Percentiles rank a stretch among this genome's conserved stretches.
phyloP scores from a whole-genome alignment of 2,113 vertebrate genomes.

The Myodes glareolus region DNA sequence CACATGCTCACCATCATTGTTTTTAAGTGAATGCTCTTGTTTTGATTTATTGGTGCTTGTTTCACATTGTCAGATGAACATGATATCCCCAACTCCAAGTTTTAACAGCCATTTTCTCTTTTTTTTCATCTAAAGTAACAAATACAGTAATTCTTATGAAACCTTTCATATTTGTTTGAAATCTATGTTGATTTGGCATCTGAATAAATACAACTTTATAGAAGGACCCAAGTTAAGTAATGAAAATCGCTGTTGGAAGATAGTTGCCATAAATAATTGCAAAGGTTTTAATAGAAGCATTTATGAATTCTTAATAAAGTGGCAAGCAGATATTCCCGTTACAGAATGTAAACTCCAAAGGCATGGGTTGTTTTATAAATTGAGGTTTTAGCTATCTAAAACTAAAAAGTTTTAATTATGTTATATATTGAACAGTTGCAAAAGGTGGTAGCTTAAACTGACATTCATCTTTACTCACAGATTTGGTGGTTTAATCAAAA shows the following conservation, averaged over 20 bases:
- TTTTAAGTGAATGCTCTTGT: background rate
- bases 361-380: background rate
- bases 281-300: background rate
- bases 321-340: background rate
- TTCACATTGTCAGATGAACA: background rate
- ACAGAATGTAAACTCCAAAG: background rate
- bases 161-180: background rate
- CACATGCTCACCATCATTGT: background rate
- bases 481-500: background rate
- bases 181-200: background rate
- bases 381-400: background rate
- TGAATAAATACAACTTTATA: background rate
- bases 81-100: background rate
- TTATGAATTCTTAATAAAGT: background rate
- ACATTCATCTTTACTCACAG: background rate
- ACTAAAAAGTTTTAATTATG: background rate
- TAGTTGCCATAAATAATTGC: background rate
- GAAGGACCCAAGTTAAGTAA: background rate
- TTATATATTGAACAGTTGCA: background rate
- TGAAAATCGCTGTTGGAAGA: background rate
- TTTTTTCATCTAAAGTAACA: conserved; percentile 35
- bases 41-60: background rate
- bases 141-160: background rate
- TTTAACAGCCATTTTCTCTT: background rate
- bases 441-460: background rate